Conservation (phyloP, 1,140 invertebrate species). For the Drosophila sucinea region DNA sequence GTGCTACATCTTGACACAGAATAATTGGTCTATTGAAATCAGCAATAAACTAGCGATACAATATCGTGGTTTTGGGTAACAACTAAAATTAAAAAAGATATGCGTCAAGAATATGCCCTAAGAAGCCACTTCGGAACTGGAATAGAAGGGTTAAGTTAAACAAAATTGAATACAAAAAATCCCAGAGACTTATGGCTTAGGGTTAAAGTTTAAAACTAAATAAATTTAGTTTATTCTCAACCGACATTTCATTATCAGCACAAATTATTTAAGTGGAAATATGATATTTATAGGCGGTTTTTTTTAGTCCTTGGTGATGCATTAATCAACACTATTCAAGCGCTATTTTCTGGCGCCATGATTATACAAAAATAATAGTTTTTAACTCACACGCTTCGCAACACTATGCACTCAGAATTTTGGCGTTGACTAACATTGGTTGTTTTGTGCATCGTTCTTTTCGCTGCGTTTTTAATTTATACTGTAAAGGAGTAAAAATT, state of each 20-base stretch:
- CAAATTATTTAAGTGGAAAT: neutral
- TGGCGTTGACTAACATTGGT: neutral
- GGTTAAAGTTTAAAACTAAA: too few species aligned
- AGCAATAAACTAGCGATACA: too few species aligned
- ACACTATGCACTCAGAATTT: neutral
- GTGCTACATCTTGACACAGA: too few species aligned
- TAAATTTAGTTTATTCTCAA: too few species aligned
- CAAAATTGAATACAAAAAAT: too few species aligned
- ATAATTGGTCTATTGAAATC: too few species aligned
- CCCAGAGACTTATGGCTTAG: too few species aligned
- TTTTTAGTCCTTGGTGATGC: neutral
- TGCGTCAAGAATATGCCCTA: too few species aligned
- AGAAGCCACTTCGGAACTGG: too few species aligned
- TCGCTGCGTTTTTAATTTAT: constrained; percentile 11
- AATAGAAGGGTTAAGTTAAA: too few species aligned
- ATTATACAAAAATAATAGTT: neutral
- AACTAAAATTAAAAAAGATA: too few species aligned
- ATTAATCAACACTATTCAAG: neutral
- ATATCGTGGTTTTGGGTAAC: too few species aligned
- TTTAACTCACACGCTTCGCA: neutral
- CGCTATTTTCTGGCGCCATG: neutral
- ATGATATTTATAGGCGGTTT: neutral
- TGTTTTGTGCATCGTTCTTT: constrained; percentile 5
- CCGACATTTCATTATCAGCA: neutral
- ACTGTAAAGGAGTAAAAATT: neutral